Evolutionary conservation across 1,140 invertebrate genomes (phyloP).

Genomic region (Drosophila navojoa): DNA sequence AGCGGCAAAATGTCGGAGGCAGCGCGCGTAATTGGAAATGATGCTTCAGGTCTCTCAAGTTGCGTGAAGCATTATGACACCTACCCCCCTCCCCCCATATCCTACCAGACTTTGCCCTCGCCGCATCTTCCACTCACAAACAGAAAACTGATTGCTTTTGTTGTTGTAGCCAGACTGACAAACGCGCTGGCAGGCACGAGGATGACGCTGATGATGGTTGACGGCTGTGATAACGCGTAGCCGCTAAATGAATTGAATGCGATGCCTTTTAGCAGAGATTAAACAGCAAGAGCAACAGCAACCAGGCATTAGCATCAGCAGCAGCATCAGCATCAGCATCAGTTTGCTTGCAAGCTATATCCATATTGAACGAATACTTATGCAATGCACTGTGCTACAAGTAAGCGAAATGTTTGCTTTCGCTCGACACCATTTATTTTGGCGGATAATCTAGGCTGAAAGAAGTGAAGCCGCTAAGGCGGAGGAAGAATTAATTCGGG

Average conservation of each 20-base stretch:
- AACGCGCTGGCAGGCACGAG: slow-evolving; percentile 25
- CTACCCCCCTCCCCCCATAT: not conserved
- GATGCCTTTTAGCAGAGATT: slow-evolving; percentile 57
- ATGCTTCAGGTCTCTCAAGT: slow-evolving; percentile 67
- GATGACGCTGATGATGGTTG: slow-evolving; percentile 51
- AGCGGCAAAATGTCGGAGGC: slow-evolving; percentile 33
- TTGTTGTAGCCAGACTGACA: slow-evolving; percentile 16
- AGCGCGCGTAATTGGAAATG: slow-evolving; percentile 69
- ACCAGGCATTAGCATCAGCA: slow-evolving; percentile 10
- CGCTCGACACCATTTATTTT: too few relatives aligned
- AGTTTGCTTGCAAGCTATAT: not conserved
- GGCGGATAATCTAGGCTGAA: too few relatives aligned
- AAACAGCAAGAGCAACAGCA: slow-evolving; percentile 31
- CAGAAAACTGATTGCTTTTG: slow-evolving; percentile 11
- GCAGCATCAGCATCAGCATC: not conserved
- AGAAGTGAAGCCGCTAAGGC: too few relatives aligned
- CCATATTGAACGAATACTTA: slow-evolving; percentile 18
- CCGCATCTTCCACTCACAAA: slow-evolving; percentile 3
- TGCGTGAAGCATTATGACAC: slow-evolving; percentile 64
- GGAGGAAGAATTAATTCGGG: too few relatives aligned
- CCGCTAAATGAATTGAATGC: slow-evolving; percentile 69
- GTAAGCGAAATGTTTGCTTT: not conserved
- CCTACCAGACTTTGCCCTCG: not conserved
- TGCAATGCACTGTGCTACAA: slow-evolving; percentile 40
- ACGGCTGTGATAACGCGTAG: slow-evolving; percentile 58